These are phyloP conservation scores for Brachionus koreanus DNA, from an alignment of 1,140 invertebrate species.

Conservation along the genomic window DNA sequence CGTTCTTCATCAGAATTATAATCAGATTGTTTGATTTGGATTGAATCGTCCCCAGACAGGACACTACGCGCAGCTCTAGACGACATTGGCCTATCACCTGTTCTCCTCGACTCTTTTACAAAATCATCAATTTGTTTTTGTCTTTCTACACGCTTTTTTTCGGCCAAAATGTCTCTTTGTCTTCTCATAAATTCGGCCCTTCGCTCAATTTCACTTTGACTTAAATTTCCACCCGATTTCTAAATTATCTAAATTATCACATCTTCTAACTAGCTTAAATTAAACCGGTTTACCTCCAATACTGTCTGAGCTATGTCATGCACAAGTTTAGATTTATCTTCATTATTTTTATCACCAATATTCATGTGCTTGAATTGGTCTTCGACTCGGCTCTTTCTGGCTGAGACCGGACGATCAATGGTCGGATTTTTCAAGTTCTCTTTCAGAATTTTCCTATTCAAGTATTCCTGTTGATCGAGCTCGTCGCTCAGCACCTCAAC, in stretches of 20 bases:
- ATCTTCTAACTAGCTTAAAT: background rate
- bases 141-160: background rate
- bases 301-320: background rate
- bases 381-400: background rate
- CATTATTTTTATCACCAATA: background rate
- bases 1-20: background rate
- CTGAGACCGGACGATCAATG: background rate
- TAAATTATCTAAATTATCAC: background rate
- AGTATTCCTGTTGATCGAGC: background rate
- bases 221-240: background rate
- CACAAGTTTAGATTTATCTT: background rate
- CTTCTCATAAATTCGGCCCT: background rate
- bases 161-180: constrained; percentile 3
- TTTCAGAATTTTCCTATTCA: background rate
- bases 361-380: background rate
- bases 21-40: background rate
- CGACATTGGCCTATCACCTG: background rate
- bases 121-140: constrained; percentile 22
- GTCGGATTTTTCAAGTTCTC: background rate
- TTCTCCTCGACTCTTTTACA: background rate
- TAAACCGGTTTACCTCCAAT: background rate
- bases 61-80: constrained; percentile 1
- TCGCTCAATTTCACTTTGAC: constrained; percentile 18
- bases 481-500: background rate
- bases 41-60: background rate